These are phyloP conservation scores for Entomobrya multifasciata DNA, from an alignment of 2,888 invertebrate genomes.

Conservation along the genomic window DNA sequence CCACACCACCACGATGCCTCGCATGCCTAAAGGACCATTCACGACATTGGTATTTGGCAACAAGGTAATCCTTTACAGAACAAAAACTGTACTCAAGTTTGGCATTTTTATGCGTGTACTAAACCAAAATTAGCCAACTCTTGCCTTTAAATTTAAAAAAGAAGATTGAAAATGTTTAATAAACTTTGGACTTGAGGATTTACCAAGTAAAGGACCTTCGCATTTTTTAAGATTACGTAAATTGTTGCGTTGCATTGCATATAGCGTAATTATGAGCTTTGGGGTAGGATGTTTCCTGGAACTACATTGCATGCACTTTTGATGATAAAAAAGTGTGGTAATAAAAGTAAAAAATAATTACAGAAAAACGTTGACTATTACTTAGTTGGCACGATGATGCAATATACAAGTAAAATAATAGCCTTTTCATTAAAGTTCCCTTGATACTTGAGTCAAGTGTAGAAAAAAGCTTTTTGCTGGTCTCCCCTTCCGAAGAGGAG, in stretches of 20 bases:
- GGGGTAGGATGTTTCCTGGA: conserved; percentile 2
- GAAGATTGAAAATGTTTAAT: no score
- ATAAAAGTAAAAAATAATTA: not conserved
- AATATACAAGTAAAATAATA: not conserved
- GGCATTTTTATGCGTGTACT: not conserved
- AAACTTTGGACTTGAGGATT: no score
- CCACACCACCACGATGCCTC: no score
- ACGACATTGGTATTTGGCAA: conserved; percentile 59
- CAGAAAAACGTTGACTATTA: no score
- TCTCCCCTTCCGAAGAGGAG: not conserved
- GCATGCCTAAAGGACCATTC: not conserved
- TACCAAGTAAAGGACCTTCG: not conserved
- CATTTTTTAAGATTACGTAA: not conserved
- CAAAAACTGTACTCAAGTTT: no score
- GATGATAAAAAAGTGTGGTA: not conserved
- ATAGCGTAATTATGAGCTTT: not conserved
- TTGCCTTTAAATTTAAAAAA: not conserved
- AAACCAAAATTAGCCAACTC: not conserved
- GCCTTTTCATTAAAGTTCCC: not conserved
- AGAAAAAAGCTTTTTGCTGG: not conserved
- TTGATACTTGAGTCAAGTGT: no score
- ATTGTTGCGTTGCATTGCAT: no score
- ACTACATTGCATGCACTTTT: not conserved
- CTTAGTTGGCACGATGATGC: not conserved
- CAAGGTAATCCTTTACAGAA: not conserved